Conservation (phyloP, 2,797 vertebrate species). For the Notamacropus eugenii region DNA sequence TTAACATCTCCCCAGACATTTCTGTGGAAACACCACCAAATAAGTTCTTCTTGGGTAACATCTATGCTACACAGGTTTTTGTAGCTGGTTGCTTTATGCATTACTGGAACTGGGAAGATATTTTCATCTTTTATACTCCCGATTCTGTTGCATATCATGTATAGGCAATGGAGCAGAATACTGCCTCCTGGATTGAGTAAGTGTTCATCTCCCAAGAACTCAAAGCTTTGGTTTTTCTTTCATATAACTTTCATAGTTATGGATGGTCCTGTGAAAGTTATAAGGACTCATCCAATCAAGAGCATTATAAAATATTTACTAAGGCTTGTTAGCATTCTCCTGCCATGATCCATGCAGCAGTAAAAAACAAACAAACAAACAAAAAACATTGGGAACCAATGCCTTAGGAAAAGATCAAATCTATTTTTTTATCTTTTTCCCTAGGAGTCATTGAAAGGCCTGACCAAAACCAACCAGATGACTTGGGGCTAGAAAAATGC, state of each 20-base stretch:
- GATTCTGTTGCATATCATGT: not conserved
- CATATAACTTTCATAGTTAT: constrained; percentile 18
- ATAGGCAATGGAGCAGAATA: not conserved
- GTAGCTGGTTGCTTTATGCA: not conserved
- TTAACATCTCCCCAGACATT: constrained; percentile 53
- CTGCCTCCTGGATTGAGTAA: constrained; percentile 48
- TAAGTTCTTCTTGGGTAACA: constrained; percentile 48
- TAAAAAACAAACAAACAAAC: not conserved
- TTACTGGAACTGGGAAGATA: not conserved
- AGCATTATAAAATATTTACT: not conserved
- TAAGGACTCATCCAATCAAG: not conserved
- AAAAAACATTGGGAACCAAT: not conserved
- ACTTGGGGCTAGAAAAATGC: not conserved
- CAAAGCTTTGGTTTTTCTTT: constrained; percentile 22
- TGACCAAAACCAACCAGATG: not conserved
- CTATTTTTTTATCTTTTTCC: not conserved
- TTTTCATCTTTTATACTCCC: not conserved
- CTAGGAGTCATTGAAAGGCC: not conserved
- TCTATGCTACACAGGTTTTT: not conserved
- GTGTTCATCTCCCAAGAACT: constrained; percentile 27
- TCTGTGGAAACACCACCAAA: constrained; percentile 59
- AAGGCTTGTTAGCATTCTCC: not conserved
- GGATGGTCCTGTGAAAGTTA: not conserved
- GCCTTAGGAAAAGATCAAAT: not conserved
- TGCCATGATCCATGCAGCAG: not conserved